These are phyloP conservation scores for Dendrolimus kikuchii DNA, from an alignment of 1,140 invertebrate species.

Conservation along the genomic window DNA sequence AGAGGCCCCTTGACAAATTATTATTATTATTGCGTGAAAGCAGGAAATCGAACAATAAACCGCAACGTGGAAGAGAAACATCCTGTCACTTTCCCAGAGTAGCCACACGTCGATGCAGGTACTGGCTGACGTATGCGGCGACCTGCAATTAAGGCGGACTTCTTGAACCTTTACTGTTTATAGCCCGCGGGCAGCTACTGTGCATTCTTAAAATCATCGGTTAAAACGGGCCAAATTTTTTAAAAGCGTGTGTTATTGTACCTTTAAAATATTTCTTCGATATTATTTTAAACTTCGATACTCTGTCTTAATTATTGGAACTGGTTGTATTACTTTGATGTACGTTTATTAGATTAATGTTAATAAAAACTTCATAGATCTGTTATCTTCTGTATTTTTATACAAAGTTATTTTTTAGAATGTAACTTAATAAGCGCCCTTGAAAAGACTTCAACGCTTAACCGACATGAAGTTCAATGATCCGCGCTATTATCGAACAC, in stretches of 20 bases:
- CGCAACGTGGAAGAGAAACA: no score
- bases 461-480: slow-evolving; percentile 53
- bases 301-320: no score
- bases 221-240: background rate
- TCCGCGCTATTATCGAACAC: slow-evolving; percentile 29
- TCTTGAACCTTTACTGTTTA: slow-evolving; percentile 37
- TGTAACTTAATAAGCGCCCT: slow-evolving; percentile 56
- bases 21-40: no score
- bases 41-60: no score
- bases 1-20: no score
- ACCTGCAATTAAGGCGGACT: slow-evolving; percentile 41
- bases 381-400: background rate
- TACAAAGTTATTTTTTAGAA: slow-evolving; percentile 30
- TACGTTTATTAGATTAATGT: no score
- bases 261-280: no score
- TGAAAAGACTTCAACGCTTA: slow-evolving; percentile 67
- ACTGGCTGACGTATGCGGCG: slow-evolving; percentile 8
- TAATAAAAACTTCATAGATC: background rate
- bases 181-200: slow-evolving; percentile 32
- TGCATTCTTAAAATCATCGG: slow-evolving; percentile 42
- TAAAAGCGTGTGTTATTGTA: no score
- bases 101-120: background rate
- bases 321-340: no score
- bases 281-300: no score
- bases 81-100: background rate